These are phyloP conservation scores for Heliconius hortense DNA, from an alignment of 2,888 invertebrate species.

Conservation along the genomic window DNA sequence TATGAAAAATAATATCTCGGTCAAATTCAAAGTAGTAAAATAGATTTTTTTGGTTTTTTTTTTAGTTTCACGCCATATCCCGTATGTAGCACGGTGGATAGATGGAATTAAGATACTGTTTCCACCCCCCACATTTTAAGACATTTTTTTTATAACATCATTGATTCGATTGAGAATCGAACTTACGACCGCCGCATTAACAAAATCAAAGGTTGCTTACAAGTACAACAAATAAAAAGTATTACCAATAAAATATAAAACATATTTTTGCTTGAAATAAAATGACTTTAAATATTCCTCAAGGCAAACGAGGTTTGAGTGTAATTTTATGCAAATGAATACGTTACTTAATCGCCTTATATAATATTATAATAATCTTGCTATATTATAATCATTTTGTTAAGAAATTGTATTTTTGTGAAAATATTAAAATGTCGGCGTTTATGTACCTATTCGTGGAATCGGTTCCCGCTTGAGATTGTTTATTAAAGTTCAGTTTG, in stretches of 20 bases:
- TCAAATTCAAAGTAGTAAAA: too few relatives aligned
- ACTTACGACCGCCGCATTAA: background rate
- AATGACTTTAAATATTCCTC: background rate
- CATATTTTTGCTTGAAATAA: background rate
- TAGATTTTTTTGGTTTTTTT: too few relatives aligned
- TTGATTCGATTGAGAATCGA: too few relatives aligned
- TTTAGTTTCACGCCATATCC: too few relatives aligned
- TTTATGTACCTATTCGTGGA: background rate
- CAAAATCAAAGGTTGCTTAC: background rate
- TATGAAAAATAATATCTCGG: too few relatives aligned
- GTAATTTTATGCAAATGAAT: conserved; percentile 18
- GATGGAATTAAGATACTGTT: too few relatives aligned
- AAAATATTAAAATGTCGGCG: background rate
- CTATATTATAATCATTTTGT: background rate
- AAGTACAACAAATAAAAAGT: background rate
- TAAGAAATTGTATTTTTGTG: background rate
- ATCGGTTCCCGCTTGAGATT: too few relatives aligned
- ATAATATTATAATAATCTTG: conserved; percentile 5
- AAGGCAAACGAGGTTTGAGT: conserved; percentile 6
- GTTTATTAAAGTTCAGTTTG: too few relatives aligned
- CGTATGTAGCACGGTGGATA: too few relatives aligned
- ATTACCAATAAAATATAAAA: background rate
- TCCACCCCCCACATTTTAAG: too few relatives aligned
- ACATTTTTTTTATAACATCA: too few relatives aligned
- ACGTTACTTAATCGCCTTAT: conserved; percentile 6